Conservation (phyloP, 2,113 vertebrate species). For the Gymnarchus niloticus region DNA sequence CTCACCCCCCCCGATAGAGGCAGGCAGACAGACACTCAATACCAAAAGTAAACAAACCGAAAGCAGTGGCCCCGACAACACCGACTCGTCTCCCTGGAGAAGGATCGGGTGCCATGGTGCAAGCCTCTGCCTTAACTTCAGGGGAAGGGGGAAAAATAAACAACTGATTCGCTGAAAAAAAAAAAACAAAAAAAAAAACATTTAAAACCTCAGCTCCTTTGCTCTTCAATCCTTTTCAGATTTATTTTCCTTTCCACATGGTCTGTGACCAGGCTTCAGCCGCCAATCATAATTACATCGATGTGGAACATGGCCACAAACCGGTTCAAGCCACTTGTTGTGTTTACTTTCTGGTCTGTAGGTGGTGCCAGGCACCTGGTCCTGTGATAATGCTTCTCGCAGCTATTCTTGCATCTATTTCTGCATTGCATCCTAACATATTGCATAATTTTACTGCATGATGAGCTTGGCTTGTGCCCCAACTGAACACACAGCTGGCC, state of each 20-base stretch:
- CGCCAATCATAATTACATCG: neutral
- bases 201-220: neutral
- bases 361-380: neutral
- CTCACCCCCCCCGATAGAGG: constrained; percentile 25
- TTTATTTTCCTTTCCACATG: neutral
- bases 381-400: neutral
- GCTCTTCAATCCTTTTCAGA: neutral
- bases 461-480: neutral
- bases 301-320: neutral
- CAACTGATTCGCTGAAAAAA: neutral
- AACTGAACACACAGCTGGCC: neutral
- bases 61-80: constrained; percentile 84
- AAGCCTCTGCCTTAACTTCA: constrained; percentile 59
- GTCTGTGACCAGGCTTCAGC: neutral
- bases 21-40: constrained; percentile 80
- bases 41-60: constrained; percentile 95
- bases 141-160: constrained; percentile 45
- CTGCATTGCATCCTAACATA: neutral
- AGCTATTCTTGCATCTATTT: neutral
- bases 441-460: neutral
- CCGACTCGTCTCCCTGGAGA: constrained; percentile 79
- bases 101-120: constrained; percentile 58
- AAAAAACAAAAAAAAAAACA: neutral
- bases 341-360: neutral
- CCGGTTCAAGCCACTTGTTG: neutral